A percentile compares a stretch with the other conserved stretches of the same genome.
phyloP scores from a whole-genome alignment of 2,888 invertebrate species.

The Drosophila mercatorum region DNA sequence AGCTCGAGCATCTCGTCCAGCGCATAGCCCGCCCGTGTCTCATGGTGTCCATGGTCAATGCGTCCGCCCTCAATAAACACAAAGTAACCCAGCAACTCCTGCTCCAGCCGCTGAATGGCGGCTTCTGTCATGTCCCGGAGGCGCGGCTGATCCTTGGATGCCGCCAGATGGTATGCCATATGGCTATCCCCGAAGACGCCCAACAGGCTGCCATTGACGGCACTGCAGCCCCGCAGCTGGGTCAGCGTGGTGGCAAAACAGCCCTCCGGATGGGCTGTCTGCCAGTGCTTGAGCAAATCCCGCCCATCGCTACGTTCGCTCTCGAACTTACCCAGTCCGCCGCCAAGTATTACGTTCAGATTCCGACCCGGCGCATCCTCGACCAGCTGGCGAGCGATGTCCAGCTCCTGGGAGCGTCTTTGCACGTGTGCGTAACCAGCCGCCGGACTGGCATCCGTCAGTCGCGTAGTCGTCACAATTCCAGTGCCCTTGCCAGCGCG shows the following conservation, averaged over 20 bases:
- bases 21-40: constrained; percentile 88
- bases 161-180: constrained; percentile 86
- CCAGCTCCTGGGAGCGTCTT: constrained; percentile 90
- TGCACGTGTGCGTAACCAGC: constrained; percentile 87
- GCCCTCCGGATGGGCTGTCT: constrained; percentile 85
- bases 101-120: constrained; percentile 87
- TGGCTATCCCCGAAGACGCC: constrained; percentile 86
- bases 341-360: constrained; percentile 91
- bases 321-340: constrained; percentile 90
- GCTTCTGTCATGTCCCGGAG: constrained; percentile 88
- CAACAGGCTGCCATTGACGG: constrained; percentile 77
- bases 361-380: constrained; percentile 88
- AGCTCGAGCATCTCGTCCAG: constrained; percentile 92
- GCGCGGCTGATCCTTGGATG: constrained; percentile 86
- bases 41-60: constrained; percentile 92
- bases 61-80: constrained; percentile 88
- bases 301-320: constrained; percentile 69
- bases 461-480: constrained; percentile 90
- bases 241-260: constrained; percentile 87
- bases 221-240: constrained; percentile 85
- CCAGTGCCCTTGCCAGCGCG: constrained; percentile 87
- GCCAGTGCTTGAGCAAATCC: constrained; percentile 84
- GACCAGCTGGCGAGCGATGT: constrained; percentile 91
- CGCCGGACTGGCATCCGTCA: constrained; percentile 92
- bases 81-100: constrained; percentile 86